phyloP scores from a whole-genome alignment of 2,113 vertebrate genomes.

The Cyprinodon variegatus region DNA sequence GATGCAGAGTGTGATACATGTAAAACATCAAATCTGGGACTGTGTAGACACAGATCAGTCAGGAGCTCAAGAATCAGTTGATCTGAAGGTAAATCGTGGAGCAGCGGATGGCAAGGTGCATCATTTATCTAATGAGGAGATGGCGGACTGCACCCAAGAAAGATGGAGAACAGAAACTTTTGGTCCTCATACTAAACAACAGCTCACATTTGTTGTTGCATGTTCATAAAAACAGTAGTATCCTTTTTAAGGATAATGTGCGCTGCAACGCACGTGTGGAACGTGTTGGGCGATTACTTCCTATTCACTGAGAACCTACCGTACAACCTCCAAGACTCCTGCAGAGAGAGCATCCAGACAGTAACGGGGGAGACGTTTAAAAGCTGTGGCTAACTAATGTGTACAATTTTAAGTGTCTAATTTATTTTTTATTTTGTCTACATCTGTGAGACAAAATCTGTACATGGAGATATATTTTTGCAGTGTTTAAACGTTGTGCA shows the following conservation, averaged over 20 bases:
- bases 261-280: not conserved
- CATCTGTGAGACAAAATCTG: slow-evolving; percentile 64
- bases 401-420: slow-evolving; percentile 53
- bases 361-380: not conserved
- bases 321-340: not conserved
- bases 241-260: not conserved
- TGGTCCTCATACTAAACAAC: not conserved
- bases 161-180: not conserved
- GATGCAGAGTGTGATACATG: not conserved
- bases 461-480: slow-evolving; percentile 72
- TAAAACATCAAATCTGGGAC: not conserved
- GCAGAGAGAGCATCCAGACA: not conserved
- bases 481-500: slow-evolving; percentile 45
- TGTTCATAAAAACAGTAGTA: not conserved
- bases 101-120: not conserved
- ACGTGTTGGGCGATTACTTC: no score
- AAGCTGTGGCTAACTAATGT: slow-evolving; percentile 5
- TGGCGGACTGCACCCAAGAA: not conserved
- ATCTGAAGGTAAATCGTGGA: not conserved
- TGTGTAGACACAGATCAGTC: not conserved
- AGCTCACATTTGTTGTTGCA: not conserved
- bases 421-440: slow-evolving; percentile 66
- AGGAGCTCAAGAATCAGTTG: not conserved
- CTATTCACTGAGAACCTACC: not conserved
- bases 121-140: not conserved